phyloP scores from a whole-genome alignment of 2,888 invertebrate species.

The Agrypnus murinus region DNA sequence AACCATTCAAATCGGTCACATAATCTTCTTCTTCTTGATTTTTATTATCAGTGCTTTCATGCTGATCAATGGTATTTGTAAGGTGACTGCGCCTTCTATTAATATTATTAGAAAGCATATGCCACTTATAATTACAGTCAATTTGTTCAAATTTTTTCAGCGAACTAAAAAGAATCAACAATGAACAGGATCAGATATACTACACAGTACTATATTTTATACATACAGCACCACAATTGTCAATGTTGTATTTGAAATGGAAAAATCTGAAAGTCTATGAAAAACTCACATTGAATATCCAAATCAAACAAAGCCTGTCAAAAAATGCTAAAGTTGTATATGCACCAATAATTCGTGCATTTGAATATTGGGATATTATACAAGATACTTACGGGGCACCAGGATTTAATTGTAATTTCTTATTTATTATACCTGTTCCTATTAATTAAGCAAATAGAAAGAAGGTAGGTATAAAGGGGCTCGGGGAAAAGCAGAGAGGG shows the following conservation, averaged over 20 bases:
- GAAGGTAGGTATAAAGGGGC: no score
- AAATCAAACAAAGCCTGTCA: constrained; percentile 34
- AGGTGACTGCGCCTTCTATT: constrained; percentile 21
- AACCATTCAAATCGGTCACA: constrained; percentile 30
- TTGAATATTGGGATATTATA: constrained; percentile 46
- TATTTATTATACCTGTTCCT: no score
- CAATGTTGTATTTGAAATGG: constrained; percentile 48
- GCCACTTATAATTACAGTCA: background rate
- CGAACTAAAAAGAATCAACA: constrained; percentile 7
- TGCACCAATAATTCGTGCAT: constrained; percentile 43
- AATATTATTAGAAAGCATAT: constrained; percentile 15
- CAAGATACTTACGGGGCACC: constrained; percentile 55
- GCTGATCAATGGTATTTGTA: constrained; percentile 1
- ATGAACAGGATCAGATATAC: constrained; percentile 37
- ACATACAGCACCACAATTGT: constrained; percentile 45
- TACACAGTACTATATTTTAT: constrained; percentile 45
- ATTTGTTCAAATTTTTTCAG: constrained; percentile 32
- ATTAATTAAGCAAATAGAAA: no score
- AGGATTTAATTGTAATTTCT: constrained; percentile 57
- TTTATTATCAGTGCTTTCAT: background rate
- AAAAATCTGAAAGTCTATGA: constrained; percentile 28
- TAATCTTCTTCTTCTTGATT: constrained; percentile 12
- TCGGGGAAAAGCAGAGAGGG: no score
- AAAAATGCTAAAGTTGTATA: constrained; percentile 40
- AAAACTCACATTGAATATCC: constrained; percentile 42